Evolutionary conservation across 2,888 invertebrate species (phyloP), one percentile per base, ranked within the genome.

Genomic region (Kryphioiulus occultus): DNA sequence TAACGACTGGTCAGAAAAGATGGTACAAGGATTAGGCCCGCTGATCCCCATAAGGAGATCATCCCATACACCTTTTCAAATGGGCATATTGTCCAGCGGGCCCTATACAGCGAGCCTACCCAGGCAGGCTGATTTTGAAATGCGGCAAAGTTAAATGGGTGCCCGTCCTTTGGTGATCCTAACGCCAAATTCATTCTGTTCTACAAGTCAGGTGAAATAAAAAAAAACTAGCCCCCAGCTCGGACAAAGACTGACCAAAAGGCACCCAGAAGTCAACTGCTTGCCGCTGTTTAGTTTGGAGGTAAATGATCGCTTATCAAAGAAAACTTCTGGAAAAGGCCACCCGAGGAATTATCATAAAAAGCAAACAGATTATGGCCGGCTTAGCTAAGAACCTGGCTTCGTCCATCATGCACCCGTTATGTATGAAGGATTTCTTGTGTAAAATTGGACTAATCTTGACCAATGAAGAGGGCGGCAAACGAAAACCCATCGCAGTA

Each of bases 31-130:
- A 85, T 85, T 85, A 85, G 85, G 39, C 85, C 39, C 44, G 2
- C 42, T 85, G 39, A 85, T 85, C 85, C 85, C 44, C 39, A 26
- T 85, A 85, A 85, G 85, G 44, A 44, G 85, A 85, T 85, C 85
- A 85, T 85, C 85, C 85, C 39, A 85, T 85, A n/a, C 42, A 17
- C 42, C 39, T 35, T 35, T 39, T 32, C 84, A 35, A 85, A 85
- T 22, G 39, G 85, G 4, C 35, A 85, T 12, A 44, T 85, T 85
- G 44, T 85, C 44, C 44, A 26, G 85, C 10, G 85, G 85, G 39
- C 32, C 42, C 12, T 19, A 26, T 17, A 22, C 42, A 19, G 85
- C 15, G 78, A 78, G 30, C 22, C 68, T 26, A 68, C 68, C 68
- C 68, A 68, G 68, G 68, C 68, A 68, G 12, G 26, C 26, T 68